Base-by-base conservation (phyloP, 2,797 vertebrate genomes). In the Manis javanica region DNA sequence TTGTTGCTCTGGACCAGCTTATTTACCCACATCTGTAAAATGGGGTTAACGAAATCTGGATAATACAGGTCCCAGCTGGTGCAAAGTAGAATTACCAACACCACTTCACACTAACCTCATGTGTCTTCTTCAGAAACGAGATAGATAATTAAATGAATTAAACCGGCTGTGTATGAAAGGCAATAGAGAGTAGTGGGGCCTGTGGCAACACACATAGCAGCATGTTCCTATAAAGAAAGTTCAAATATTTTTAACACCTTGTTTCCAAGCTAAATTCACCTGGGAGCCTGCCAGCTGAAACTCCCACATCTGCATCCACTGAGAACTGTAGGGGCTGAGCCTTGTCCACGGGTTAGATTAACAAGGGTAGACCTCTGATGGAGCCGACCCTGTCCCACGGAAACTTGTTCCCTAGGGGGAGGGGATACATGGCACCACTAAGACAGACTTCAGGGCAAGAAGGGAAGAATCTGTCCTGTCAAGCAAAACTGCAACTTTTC, bases 371-470 rank as follows among this genome's bases (percentile, higher is more conserved):
- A 57, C 53, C 63, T 49, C 42, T 0, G 1, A 13, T 1, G 23
- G 34, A n/a, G 11, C 0, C 18, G 51, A 26, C 39, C 23, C 29
- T 18, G 23, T 24, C 69, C 18, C 8, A 0, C 8, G 23, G 49
- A 42, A 68, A 29, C 42, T 3, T n/a, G 31, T 16, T 34, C 19
- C 4, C 37, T 34, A 14, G 5, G 23, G 29, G 13, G 12, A 3
- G 5, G 29, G 29, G 57, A 14, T 12, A 13, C 0, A 4, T 3
- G 0, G 42, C n/a, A 13, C 26, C 75, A 4, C 31, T 3, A 34
- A 68, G 57, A 51, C 59, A 37, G 68, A 1, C 26, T 59, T 71
- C 13, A 42, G 24, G 37, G 15, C 1, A 15, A 77, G 69, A 61
- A 29, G 51, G 18, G 26, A 29, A 29, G 57, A 21, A 7, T 81